These are phyloP conservation scores for Ceryle rudis DNA, from an alignment of 2,797 vertebrate species.

Conservation along the genomic window DNA sequence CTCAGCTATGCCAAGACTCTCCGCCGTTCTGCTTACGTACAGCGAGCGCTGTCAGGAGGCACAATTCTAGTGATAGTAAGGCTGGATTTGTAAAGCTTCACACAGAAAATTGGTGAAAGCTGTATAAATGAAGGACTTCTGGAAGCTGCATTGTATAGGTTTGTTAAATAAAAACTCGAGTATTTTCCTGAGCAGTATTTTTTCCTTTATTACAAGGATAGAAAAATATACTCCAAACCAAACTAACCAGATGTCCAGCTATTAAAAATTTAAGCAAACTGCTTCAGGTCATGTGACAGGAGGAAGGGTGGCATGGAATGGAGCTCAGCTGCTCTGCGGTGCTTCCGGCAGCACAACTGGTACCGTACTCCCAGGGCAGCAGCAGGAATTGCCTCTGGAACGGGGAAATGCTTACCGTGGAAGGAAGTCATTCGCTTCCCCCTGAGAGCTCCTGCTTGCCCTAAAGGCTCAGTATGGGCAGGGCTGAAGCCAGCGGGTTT, in stretches of 20 bases:
- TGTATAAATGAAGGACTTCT: neutral
- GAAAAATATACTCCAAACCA: neutral
- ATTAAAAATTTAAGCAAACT: neutral
- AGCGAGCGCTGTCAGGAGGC: neutral
- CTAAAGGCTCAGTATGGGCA: neutral
- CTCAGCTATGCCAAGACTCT: neutral
- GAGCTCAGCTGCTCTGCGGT: neutral
- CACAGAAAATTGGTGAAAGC: neutral
- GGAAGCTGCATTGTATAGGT: neutral
- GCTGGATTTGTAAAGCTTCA: neutral
- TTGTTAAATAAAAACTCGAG: neutral
- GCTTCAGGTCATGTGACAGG: neutral
- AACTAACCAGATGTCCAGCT: neutral
- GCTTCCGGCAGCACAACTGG: neutral
- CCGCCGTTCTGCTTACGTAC: neutral
- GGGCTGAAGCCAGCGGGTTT: neutral
- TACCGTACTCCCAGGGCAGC: neutral
- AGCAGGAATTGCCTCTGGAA: neutral
- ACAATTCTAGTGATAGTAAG: neutral
- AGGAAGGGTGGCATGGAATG: neutral
- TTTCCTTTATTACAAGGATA: neutral
- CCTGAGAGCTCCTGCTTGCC: slow-evolving; percentile 6
- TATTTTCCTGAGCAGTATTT: neutral
- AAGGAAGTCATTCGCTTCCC: slow-evolving; percentile 54
- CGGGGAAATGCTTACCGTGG: neutral